Evolutionary conservation across 2,113 vertebrate genomes (phyloP), one percentile per base, ranked within the genome.

Genomic region (Rhadina sibilatrix): DNA sequence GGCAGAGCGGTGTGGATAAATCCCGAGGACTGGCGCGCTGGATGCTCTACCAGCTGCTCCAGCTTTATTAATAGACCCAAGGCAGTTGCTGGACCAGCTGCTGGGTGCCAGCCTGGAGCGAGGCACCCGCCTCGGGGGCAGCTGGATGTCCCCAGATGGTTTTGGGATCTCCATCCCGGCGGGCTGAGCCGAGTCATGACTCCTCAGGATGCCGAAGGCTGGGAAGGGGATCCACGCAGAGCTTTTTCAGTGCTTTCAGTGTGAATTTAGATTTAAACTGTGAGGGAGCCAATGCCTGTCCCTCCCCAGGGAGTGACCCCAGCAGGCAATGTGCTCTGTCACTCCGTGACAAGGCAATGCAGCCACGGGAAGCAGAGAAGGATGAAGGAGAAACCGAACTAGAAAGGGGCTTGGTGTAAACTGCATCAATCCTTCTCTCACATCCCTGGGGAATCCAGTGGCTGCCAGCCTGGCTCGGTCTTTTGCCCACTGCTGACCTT

Each of bases 1-100:
- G 97, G 97, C 96, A 92, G 77, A 96, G 93, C 96, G 24, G 53
- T 13, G 44, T 93, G 95, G 94, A 92, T 96, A 91, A 92, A 92
- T 89, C 94, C 91, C 0, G 23, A 84, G 92, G 78, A 93, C 84
- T 22, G 37, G 83, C 40, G 71, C 3, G 8, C 76, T 40, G 17
- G 88, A 93, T 91, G 83, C 90, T 95, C 93, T 16, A 33, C 74
- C 95, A 95, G 96, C 96, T 96, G 95, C 93, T 95, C 47, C 1
- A 11, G 28, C 57, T 93, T 96, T 92, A 83, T 95, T 95, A 94
- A 93, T 80, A 94, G 94, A 85, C 16, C 0, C 11, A 53, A 94
- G 78, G 91, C 87, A 91, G 83, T 83, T 85, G 77, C 6, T 44
- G 94, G 84, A 90, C 77, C 6, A 33, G 91, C 83, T 90, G 94